These are phyloP conservation scores for Eupithecia pulchellata DNA, from an alignment of 2,888 invertebrate species.

Conservation along the genomic window DNA sequence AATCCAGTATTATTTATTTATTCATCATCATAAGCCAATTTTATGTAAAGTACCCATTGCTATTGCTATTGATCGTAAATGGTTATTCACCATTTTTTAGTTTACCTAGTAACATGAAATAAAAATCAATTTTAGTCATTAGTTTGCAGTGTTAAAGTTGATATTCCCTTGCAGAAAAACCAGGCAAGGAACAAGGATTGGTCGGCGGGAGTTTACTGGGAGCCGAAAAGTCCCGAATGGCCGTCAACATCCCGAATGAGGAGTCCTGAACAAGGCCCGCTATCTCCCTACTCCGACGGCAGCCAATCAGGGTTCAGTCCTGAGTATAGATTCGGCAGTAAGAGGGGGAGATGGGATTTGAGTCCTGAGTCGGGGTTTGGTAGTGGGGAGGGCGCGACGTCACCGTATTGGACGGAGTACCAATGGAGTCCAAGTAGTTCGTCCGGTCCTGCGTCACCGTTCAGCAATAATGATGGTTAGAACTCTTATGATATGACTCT, in stretches of 20 bases:
- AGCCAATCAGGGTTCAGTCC: conserved; percentile 75
- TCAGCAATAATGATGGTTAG: conserved; percentile 71
- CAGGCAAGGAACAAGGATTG: conserved; percentile 73
- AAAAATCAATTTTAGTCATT: background rate
- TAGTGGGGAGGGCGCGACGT: conserved; percentile 67
- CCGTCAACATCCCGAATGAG: conserved; percentile 58
- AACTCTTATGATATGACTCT: background rate
- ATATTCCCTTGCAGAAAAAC: conserved; percentile 58
- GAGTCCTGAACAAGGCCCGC: conserved; percentile 67
- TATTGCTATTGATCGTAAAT: no score
- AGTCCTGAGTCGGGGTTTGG: conserved; percentile 77
- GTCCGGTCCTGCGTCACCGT: conserved; percentile 79
- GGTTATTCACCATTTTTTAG: no score
- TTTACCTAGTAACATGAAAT: background rate
- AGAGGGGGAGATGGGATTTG: conserved; percentile 71
- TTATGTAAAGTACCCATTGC: no score
- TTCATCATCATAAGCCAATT: background rate
- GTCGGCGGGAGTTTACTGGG: conserved; percentile 78
- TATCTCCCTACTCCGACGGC: conserved; percentile 72
- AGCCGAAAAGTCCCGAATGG: conserved; percentile 77
- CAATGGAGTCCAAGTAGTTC: conserved; percentile 85
- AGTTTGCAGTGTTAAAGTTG: conserved; percentile 10
- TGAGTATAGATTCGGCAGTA: conserved; percentile 55
- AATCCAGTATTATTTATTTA: no score
- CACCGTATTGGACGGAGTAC: conserved; percentile 73